Base-by-base conservation (phyloP, 2,797 vertebrate species). In the Helicolenus hilgendorfi region DNA sequence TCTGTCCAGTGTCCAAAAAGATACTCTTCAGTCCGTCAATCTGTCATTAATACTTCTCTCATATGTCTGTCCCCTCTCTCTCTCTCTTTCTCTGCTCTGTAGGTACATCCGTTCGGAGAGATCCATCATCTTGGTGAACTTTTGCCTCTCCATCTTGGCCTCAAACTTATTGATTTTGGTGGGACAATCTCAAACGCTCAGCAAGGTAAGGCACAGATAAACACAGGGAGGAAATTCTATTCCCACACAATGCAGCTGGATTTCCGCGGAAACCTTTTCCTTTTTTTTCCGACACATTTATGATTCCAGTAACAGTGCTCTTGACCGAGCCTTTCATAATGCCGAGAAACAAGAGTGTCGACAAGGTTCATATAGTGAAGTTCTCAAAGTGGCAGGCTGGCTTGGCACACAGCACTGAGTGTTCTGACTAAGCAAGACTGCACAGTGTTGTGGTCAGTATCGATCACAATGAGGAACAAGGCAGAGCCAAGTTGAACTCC, bases 61-160 rank as follows among this genome's bases (percentile, higher is more conserved):
- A 71, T 59, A 80, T 33, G 70, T 56, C 79, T 72, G 26, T 85
- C 77, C 56, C 53, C 73, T 65, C 77, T 76, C 69, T 71, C 85
- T 62, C 29, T 22, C 20, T 20, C 56, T 55, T 73, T 56, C 35
- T 9, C 84, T 56, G 11, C 18, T 10, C 0, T 71, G 27, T 86
- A 99, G 99, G 96, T 99, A 99, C 82, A 99, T 99, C 89, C 98
- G 98, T 38, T 99, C 99, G 0, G 99, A 99, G 94, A 98, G 99
- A 92, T 99, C 99, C 88, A 99, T 99, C 96, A 99, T 99, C 93
- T 94, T 99, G 91, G 98, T 99, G 95, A 99, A 99, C 89, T 99
- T 99, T 91, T 99, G 99, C 79, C 92, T 99, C 95, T 99, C 99
- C 93, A 99, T 99, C 95, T 94, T 99, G 97, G 98, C 99, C 78